Conservation (phyloP, 2,113 vertebrate genomes). For the Ovis canadensis region DNA sequence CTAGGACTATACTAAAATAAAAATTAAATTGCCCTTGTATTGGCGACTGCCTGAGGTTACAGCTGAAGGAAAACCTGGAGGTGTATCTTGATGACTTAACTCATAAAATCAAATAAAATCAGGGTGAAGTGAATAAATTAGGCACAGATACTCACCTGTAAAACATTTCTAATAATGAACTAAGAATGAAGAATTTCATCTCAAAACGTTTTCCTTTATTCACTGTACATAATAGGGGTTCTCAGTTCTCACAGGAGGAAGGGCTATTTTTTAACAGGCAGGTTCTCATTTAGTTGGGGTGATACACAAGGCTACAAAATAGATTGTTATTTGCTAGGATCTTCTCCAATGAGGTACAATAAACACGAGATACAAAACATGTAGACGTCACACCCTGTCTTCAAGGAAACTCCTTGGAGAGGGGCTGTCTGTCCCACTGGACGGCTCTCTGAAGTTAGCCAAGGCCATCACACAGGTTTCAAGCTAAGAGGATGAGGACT, state of each 20-base stretch:
- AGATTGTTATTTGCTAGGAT: background rate
- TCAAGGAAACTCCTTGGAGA: background rate
- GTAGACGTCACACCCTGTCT: fast-evolving
- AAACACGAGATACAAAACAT: background rate
- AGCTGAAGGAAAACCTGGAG: background rate
- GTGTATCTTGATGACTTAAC: background rate
- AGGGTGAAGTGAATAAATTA: background rate
- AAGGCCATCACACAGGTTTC: background rate
- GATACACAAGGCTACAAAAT: background rate
- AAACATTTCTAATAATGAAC: background rate
- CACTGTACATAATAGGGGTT: background rate
- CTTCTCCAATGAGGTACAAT: background rate
- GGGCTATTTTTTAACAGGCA: background rate
- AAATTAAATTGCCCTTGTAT: background rate
- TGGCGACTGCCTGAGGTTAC: background rate
- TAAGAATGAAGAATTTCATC: background rate
- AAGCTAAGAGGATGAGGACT: background rate
- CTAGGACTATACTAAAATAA: background rate
- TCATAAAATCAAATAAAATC: background rate
- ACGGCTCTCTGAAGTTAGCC: background rate
- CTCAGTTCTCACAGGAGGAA: background rate
- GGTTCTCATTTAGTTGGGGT: no score
- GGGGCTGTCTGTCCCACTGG: background rate
- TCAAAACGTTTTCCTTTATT: background rate
- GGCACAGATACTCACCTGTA: background rate